These are phyloP conservation scores for Lycaena phlaeas DNA, from an alignment of 2,888 invertebrate genomes.

Conservation along the genomic window DNA sequence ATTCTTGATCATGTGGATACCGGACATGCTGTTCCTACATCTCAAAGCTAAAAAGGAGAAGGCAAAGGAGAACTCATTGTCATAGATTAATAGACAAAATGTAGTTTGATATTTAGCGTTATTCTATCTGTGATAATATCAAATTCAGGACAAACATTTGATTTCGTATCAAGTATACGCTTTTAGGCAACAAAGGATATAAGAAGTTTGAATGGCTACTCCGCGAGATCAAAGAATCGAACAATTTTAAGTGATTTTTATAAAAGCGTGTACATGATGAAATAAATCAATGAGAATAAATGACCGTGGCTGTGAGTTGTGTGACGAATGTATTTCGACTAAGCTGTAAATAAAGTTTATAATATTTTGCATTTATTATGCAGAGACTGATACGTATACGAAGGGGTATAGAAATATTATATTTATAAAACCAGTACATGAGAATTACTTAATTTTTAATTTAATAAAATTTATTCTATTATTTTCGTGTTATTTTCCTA, in stretches of 20 bases:
- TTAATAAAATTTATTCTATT: background rate
- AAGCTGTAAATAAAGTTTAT: background rate
- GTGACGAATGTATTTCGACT: background rate
- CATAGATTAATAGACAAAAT: constrained; percentile 20
- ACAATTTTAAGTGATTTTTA: no score
- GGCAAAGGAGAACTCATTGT: constrained; percentile 29
- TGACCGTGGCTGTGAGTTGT: constrained; percentile 1
- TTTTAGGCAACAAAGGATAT: no score
- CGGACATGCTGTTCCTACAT: constrained; percentile 65
- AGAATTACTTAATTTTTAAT: background rate
- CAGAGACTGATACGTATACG: constrained; percentile 2
- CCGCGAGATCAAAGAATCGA: no score
- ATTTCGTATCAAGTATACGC: no score
- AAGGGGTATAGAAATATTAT: background rate
- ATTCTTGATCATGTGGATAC: constrained; percentile 72
- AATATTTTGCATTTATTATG: background rate
- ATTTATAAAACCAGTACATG: background rate
- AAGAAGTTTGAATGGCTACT: no score
- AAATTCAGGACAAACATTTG: constrained; percentile 4
- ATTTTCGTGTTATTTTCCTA: background rate
- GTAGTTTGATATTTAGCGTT: constrained; percentile 4
- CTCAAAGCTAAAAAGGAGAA: constrained; percentile 40
- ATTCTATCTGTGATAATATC: constrained; percentile 11
- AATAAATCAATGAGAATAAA: background rate
- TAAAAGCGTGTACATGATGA: background rate